These are phyloP conservation scores for Desoria tigrina DNA, from an alignment of 2,888 invertebrate genomes.

Conservation along the genomic window DNA sequence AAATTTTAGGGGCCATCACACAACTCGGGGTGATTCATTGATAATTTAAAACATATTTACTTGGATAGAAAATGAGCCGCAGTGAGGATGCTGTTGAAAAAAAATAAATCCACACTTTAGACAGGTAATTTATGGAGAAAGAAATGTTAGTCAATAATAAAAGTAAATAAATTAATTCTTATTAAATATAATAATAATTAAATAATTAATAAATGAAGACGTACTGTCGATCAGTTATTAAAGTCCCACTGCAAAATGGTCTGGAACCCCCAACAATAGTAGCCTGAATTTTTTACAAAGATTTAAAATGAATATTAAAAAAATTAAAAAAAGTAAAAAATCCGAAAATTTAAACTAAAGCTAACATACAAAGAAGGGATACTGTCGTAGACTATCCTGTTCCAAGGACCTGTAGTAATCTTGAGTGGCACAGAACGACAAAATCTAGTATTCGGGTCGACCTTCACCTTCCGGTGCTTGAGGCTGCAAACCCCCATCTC, in stretches of 20 bases:
- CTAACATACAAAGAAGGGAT: conserved; percentile 39
- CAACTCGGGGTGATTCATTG: too few relatives aligned
- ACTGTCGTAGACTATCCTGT: conserved; percentile 35
- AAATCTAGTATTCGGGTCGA: conserved; percentile 37
- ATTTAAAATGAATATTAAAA: too few relatives aligned
- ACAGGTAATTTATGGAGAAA: too few relatives aligned
- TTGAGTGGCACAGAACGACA: conserved; percentile 38
- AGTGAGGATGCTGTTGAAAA: conserved; percentile 30
- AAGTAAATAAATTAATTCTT: too few relatives aligned
- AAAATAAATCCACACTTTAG: too few relatives aligned
- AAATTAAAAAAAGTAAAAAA: too few relatives aligned
- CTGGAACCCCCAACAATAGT: conserved; percentile 42
- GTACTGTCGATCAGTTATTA: conserved; percentile 35
- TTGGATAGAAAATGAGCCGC: conserved; percentile 40
- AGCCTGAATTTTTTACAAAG: too few relatives aligned
- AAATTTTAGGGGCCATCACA: too few relatives aligned
- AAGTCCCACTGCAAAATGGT: conserved; percentile 36
- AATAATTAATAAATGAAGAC: conserved; percentile 6
- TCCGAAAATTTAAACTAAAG: too few relatives aligned
- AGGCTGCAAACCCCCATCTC: not conserved
- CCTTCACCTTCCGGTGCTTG: conserved; percentile 1
- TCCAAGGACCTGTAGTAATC: conserved; percentile 35
- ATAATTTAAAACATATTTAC: too few relatives aligned
- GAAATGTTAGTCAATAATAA: too few relatives aligned
- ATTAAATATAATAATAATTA: not conserved